Base-by-base conservation (phyloP, 2,797 vertebrate species). In the Mus caroli region DNA sequence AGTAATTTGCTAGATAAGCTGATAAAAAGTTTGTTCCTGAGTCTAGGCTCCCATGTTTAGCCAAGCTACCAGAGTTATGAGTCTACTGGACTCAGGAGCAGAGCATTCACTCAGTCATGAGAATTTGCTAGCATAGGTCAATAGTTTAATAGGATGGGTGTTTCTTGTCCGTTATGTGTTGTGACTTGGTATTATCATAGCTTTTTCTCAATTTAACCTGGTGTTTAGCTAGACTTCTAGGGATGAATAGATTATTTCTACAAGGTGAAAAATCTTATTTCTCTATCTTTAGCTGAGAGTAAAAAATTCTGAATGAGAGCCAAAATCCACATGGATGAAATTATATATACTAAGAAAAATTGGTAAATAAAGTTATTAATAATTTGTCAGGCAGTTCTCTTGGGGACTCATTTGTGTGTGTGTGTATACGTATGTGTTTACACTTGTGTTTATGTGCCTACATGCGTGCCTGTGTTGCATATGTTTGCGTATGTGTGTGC, bases 201-300 rank as follows among this genome's bases (percentile, higher is more conserved):
- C 50, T 52, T 54, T 84, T 58, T 88, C 87, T 97, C 79, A 92
- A 5, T 79, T 89, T 79, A 92, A 97, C 77, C 37, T 91, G 20
- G 34, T 79, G 50, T 91, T 94, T 71, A 96, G 60, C 26, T 84
- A 54, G n/a, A 91, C n/a, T 93, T 88, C 26, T 22, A 58, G 9
- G 86, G 91, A 94, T 95, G 69, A 96, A 91, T 89, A 71, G 58
- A 54, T 15, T 79, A 97, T 88, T 97, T 97, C 73, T 96, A 79
- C 92, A 73, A 95, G 91, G 95, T 95, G 92, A 97, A 97, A 97
- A 96, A 96, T 96, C 73, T 85, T 97, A 97, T 85, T 85, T 97
- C 88, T 94, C 88, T 96, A 46, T 96, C 76, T 50, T 94, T 76
- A n/a, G 15, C 77, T 75, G 31, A 94, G 62, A 76, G 52, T 94